Base-by-base conservation (phyloP, 2,888 invertebrate species). In the Drosophila buzzatii region DNA sequence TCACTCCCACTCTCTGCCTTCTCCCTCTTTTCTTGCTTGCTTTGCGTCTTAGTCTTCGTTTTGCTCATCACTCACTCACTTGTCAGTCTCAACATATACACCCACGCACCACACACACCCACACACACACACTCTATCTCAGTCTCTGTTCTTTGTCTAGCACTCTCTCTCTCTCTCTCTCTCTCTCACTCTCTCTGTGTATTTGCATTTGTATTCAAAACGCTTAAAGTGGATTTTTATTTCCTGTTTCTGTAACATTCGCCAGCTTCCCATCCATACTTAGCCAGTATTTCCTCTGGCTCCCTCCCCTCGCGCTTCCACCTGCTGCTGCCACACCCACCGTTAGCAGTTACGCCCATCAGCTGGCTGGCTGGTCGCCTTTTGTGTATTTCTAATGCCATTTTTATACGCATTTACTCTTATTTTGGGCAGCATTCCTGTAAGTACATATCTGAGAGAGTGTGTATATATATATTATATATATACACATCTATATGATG, bases 141-240 rank as follows among this genome's bases (percentile, higher is more conserved):
- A 37, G 37, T 37, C 37, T 39, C 37, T 39, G 9, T 20, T 20
- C 52, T 53, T 53, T 53, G 52, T 53, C 52, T 53, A 53, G 52
- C n/a, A 45, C 39, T 51, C 14, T 27, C 27, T 39, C 66, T 39
- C 35, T 33, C 66, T 20, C 41, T 42, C n/a, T n/a, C n/a, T n/a
- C n/a, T n/a, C n/a, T n/a, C n/a, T n/a, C n/a, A 63, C 10, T 41
- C n/a, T 66, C 18, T 47, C 14, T 16, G 51, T 73, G 71, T 74
- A 86, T 89, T 85, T 89, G 80, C 80, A 89, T 87, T 85, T 89
- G 85, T 89, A 89, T 89, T 85, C 86, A 86, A 85, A 88, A 79
- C 78, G 86, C 80, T 85, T 89, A 78, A 89, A 85, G 89, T 86
- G 87, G 77, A 85, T 87, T 85, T 85, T 89, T 89, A 89, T 89